Evolutionary conservation across 2,113 vertebrate species (phyloP), one percentile per base, ranked within the genome.

Genomic region (Gambusia affinis): DNA sequence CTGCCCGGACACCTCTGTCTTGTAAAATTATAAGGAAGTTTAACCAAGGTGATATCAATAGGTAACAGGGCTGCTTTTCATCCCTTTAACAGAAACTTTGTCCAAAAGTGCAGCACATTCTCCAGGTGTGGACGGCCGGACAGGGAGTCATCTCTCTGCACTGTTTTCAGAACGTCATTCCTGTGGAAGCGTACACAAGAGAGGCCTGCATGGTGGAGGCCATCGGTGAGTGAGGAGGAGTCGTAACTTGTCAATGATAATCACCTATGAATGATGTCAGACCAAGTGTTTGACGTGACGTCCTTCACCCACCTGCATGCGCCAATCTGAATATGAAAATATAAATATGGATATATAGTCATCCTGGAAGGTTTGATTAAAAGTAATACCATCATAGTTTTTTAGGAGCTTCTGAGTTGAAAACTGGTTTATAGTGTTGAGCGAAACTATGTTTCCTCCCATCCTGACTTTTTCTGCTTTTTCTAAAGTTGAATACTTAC

Each of bases 151-250:
- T 99, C 76, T 97, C 96, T 1, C 80, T 99, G 75, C 97, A 97
- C 69, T 99, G 97, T 81, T 99, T 99, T 90, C 97, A 98, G 88
- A 96, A 94, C 1, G 92, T 94, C 10, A 93, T 97, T 14, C 95
- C 97, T 0, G 95, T 95, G 1, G 97, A 98, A 88, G 97, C 97
- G 0, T 97, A 95, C 79, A 98, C 97, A 0, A 89, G 97, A 35
- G 97, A 98, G 81, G 93, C 96, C 8, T 97, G 96, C 85, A 94
- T 98, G 67, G 94, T 99, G 87, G 97, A 97, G 44, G 96, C 96
- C 15, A 89, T 98, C 1, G 96, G 97, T 99, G 89, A 88, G 95
- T 78, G 27, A 6, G 22, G 4, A 8, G 2, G 24, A 4, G 44
- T 4, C 1, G 33, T 60, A 60, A 60, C 27, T 35, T 27, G 35